Percentiles rank a stretch among this genome's conserved stretches.
Conservation (phyloP, 2,113 vertebrate genomes). For the Chrysochloris asiatica region DNA sequence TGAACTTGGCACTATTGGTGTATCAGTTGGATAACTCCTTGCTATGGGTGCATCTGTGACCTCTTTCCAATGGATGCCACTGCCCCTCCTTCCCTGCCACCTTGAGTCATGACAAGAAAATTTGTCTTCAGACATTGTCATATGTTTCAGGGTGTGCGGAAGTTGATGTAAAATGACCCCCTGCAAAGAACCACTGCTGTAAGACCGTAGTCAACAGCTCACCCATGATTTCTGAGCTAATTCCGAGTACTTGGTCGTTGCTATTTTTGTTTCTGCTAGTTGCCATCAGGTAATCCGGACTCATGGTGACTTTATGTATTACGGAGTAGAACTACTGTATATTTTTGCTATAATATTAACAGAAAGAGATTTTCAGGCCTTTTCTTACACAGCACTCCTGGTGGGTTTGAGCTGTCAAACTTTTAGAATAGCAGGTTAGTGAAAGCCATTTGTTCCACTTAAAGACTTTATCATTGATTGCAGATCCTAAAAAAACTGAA, state of each 20-base stretch:
- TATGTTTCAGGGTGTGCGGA: not conserved
- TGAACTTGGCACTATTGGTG: not conserved
- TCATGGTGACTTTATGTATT: not conserved
- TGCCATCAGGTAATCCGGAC: not conserved
- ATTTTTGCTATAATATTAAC: not conserved
- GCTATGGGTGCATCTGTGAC: not conserved
- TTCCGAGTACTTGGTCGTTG: not conserved
- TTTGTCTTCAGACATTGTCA: not conserved
- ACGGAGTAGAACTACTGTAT: not conserved
- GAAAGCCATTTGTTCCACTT: not conserved
- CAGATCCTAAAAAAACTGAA: not conserved
- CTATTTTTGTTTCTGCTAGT: not conserved
- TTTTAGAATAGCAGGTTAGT: not conserved
- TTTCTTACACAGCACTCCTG: not conserved
- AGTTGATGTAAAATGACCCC: not conserved
- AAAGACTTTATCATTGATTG: not conserved
- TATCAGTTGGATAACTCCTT: not conserved
- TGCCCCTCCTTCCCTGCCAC: not conserved
- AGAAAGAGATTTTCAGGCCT: not conserved
- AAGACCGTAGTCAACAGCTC: not conserved
- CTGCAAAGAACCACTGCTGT: not conserved
- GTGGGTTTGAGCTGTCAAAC: not conserved
- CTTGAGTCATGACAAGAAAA: not conserved
- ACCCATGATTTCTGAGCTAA: slow-evolving; percentile 12
- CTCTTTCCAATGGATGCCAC: not conserved